These are phyloP conservation scores for Perca flavescens DNA, from an alignment of 2,113 vertebrate genomes.

Conservation along the genomic window DNA sequence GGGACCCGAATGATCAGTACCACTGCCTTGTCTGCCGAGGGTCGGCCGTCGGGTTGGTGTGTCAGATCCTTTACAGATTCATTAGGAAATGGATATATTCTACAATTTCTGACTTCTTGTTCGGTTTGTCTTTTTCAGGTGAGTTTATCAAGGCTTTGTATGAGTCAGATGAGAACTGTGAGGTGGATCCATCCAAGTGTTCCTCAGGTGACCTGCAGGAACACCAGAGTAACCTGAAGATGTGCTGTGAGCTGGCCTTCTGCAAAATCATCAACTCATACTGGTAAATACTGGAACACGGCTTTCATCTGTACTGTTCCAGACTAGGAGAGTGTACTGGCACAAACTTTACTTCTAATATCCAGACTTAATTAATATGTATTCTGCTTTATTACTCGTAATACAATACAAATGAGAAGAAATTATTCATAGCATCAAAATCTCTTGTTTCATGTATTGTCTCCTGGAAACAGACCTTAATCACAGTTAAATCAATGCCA, in stretches of 20 bases:
- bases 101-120: background rate
- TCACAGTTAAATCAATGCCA: background rate
- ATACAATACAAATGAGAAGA: background rate
- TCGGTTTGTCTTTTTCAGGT: conserved; percentile 80
- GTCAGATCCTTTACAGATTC: background rate
- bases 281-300: conserved; percentile 82
- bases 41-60: too few relatives aligned
- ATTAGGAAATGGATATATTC: background rate
- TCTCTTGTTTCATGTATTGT: background rate
- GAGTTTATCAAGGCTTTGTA: conserved; percentile 99
- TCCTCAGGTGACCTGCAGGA: conserved; percentile 91
- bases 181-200: conserved; percentile 96
- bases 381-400: background rate
- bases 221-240: conserved; percentile 98
- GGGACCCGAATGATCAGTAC: too few relatives aligned
- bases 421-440: background rate
- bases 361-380: background rate
- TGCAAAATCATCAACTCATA: conserved; percentile 99
- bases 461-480: background rate
- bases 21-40: too few relatives aligned
- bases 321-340: background rate
- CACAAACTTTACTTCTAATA: background rate
- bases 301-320: background rate
- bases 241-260: conserved; percentile 99
- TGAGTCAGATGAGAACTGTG: conserved; percentile 99